These are phyloP conservation scores for Silvanus unidentatus DNA, from an alignment of 2,888 invertebrate species.

Conservation along the genomic window DNA sequence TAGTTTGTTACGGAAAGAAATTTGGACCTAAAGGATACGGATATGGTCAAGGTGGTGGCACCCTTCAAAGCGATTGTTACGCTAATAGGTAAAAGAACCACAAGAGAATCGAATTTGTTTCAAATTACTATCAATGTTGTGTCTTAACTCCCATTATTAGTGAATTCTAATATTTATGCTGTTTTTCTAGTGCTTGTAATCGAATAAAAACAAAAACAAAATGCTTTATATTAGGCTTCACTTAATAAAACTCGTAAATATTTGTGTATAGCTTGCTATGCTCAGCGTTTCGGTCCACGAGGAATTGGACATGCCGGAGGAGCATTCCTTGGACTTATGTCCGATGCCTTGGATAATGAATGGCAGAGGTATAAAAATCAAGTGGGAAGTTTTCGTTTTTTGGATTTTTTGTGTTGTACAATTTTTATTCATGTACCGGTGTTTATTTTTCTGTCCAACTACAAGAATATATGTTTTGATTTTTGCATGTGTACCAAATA, in stretches of 20 bases:
- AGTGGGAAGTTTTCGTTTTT: constrained; percentile 17
- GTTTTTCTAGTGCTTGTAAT: constrained; percentile 3
- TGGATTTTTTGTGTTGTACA: constrained; percentile 6
- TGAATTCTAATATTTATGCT: neutral
- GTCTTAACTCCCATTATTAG: constrained; percentile 1
- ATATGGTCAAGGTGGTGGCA: constrained; percentile 94
- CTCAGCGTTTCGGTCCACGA: constrained; percentile 90
- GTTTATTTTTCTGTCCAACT: neutral
- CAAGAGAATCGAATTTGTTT: neutral
- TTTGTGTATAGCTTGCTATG: constrained; percentile 76
- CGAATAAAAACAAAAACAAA: neutral
- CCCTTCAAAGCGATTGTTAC: constrained; percentile 83
- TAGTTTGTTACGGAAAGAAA: constrained; percentile 94
- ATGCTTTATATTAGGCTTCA: constrained; percentile 7
- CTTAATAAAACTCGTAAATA: neutral
- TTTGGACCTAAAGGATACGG: constrained; percentile 97
- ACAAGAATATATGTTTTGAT: too few species aligned
- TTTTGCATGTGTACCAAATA: too few species aligned
- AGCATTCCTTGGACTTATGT: constrained; percentile 75
- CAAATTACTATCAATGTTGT: neutral
- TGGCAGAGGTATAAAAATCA: constrained; percentile 60
- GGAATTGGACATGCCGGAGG: constrained; percentile 91
- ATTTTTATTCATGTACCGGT: constrained; percentile 10
- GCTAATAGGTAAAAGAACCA: constrained; percentile 62
- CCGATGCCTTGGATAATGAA: constrained; percentile 73